Evolutionary conservation across 2,113 vertebrate species (phyloP), one percentile per base, ranked within the genome.

Genomic region (Limanda limanda): DNA sequence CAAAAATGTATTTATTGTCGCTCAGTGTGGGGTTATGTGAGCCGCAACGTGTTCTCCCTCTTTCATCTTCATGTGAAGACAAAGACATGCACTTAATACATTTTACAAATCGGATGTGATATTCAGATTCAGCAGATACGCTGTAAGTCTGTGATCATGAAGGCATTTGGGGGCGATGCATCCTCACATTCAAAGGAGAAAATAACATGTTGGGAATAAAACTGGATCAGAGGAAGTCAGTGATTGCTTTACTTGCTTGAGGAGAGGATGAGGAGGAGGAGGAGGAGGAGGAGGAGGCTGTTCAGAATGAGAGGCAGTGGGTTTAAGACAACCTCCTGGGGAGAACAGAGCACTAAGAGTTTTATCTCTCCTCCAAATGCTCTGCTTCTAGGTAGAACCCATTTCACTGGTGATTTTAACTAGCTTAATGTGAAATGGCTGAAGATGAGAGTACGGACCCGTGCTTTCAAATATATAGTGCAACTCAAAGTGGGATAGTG

Each of bases 301-400:
- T 27, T 61, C 20, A n/a, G 47, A 58, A 54, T 31, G 54, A 54
- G 61, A 79, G 61, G 61, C 76, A 31, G 13, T 35, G 56, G 47
- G 57, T 73, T 73, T 57, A 62, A 37, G 78, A 74, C 51, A 48
- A 68, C 57, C 78, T 63, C 78, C 71, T 48, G 57, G 64, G 21
- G 57, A 74, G 78, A 74, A 57, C 58, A 57, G 51, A 74, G 64
- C 48, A 24, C 24, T 68, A 12, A 56, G 64, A 79, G 57, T 56
- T 62, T 62, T 68, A 79, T 74, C 64, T 37, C 48, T 47, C 64
- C n/a, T 68, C 51, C 25, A 74, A 23, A 13, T 74, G 51, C 70
- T 74, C 70, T 68, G 70, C 70, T 62, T 79, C 51, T 11, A 31
- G 48, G 56, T 62, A 68, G 15, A 62, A 21, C n/a, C 51, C 23